Evolutionary conservation across 2,888 invertebrate genomes (phyloP), one percentile per base, ranked within the genome.

Genomic region (Caenorhabditis becei): DNA sequence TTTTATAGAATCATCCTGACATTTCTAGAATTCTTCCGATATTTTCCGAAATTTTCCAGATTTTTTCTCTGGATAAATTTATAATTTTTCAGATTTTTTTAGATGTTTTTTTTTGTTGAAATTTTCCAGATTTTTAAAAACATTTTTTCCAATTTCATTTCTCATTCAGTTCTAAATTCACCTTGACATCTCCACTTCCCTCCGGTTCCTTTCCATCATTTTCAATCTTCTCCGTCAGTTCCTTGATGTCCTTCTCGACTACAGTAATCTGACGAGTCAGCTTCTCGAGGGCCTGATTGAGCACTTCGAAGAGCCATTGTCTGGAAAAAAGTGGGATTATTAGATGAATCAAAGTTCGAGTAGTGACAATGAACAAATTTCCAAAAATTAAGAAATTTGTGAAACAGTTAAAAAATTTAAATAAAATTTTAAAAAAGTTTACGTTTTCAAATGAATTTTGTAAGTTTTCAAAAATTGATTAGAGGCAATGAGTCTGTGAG

Each of bases 221-320:
- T 11, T 82, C 83, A n/a, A 78, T 23, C 51, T 74, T 70, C 37
- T 75, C 79, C 44, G 77, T 72, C 75, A 83, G 32, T 10, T 74
- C 75, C 10, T 78, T 77, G 23, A 69, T 70, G 26, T 85, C 87
- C 23, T 72, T 79, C 24, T 71, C 77, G n/a, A 83, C 81, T 18
- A 83, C 72, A 23, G 59, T 51, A 44, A 84, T 83, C 70, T 88
- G 86, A 49, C 82, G 70, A 91, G 96, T 96, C 95, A 97, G 97
- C 93, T 97, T 97, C 89, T 95, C 95, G 62, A 98, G 96, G 2
- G 97, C 97, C 77, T 96, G 93, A 92, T 97, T 97, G 67, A 99
- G 93, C 79, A 98, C 94, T 93, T 99, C 98, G 97, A 98, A 99
- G 23, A 97, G 94, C 92, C 96, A 97, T 90, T 95, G 94, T 92